phyloP scores from a whole-genome alignment of 2,888 invertebrate genomes.

The Rambutsinella grinnellia region DNA sequence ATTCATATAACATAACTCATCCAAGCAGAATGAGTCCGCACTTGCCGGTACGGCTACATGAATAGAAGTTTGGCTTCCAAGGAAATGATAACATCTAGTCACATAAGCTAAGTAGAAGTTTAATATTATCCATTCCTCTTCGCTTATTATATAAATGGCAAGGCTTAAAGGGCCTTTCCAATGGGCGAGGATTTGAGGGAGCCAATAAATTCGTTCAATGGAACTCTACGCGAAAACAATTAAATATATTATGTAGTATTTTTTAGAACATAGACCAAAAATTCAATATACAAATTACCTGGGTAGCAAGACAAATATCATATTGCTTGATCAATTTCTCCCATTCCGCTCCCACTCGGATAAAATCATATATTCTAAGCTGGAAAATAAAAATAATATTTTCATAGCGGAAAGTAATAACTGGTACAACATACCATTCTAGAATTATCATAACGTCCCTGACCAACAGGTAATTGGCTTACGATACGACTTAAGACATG shows the following conservation, averaged over 20 bases:
- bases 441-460: too few relatives aligned
- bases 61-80: conserved; percentile 74
- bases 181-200: conserved; percentile 81
- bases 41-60: conserved; percentile 79
- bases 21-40: conserved; percentile 67
- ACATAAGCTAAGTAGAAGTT: conserved; percentile 39
- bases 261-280: neutral
- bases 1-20: conserved; percentile 26
- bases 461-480: too few relatives aligned
- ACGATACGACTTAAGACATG: too few relatives aligned
- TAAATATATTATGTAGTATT: neutral
- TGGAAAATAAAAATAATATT: conserved; percentile 18
- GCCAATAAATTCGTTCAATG: conserved; percentile 82
- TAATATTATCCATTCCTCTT: conserved; percentile 67
- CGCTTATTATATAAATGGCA: conserved; percentile 77
- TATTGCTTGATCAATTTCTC: conserved; percentile 40
- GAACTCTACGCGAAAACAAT: conserved; percentile 76
- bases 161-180: conserved; percentile 90
- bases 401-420: too few relatives aligned
- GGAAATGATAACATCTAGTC: conserved; percentile 40
- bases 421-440: too few relatives aligned
- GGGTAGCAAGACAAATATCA: conserved; percentile 50
- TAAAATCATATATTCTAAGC: conserved; percentile 53
- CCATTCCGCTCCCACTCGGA: conserved; percentile 46
- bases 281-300: conserved; percentile 23